These are phyloP conservation scores for Chionodraco myersi DNA, from an alignment of 2,113 vertebrate species.

Conservation along the genomic window DNA sequence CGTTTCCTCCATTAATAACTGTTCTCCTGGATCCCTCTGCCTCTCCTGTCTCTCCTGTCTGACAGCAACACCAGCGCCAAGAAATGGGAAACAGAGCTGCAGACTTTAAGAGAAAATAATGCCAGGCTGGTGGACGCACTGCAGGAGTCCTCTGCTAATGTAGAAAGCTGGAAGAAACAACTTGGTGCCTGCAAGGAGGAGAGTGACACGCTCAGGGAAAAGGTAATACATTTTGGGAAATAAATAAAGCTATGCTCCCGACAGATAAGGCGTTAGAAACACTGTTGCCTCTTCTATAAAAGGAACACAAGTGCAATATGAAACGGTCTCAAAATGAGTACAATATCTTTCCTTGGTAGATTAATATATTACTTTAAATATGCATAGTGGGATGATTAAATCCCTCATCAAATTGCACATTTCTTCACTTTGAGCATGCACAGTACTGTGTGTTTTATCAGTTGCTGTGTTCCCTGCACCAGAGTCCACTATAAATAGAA, in stretches of 20 bases:
- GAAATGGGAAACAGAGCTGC: slow-evolving; percentile 95
- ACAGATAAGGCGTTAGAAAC: background rate
- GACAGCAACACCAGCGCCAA: slow-evolving; percentile 90
- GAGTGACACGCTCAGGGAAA: slow-evolving; percentile 89
- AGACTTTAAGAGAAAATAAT: slow-evolving; percentile 93
- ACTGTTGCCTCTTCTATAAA: background rate
- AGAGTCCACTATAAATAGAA: slow-evolving; percentile 60
- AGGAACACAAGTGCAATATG: background rate
- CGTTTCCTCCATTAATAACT: slow-evolving; percentile 43
- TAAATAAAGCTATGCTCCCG: background rate
- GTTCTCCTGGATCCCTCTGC: background rate
- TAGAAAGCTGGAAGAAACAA: slow-evolving; percentile 95
- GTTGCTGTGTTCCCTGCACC: slow-evolving; percentile 41
- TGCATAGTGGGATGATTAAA: background rate
- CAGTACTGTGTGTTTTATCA: slow-evolving; percentile 31
- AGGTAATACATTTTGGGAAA: slow-evolving; percentile 80
- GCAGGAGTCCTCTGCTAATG: slow-evolving; percentile 91
- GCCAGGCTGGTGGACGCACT: slow-evolving; percentile 88
- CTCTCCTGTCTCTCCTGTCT: slow-evolving; percentile 26
- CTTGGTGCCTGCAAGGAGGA: slow-evolving; percentile 91
- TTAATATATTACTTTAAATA: slow-evolving; percentile 1
- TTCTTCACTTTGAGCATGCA: background rate
- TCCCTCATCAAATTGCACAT: background rate
- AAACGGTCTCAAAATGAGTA: background rate
- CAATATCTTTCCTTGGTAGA: background rate